Evolutionary conservation across 2,888 invertebrate genomes (phyloP).

Genomic region (Salpingus planirostris): DNA sequence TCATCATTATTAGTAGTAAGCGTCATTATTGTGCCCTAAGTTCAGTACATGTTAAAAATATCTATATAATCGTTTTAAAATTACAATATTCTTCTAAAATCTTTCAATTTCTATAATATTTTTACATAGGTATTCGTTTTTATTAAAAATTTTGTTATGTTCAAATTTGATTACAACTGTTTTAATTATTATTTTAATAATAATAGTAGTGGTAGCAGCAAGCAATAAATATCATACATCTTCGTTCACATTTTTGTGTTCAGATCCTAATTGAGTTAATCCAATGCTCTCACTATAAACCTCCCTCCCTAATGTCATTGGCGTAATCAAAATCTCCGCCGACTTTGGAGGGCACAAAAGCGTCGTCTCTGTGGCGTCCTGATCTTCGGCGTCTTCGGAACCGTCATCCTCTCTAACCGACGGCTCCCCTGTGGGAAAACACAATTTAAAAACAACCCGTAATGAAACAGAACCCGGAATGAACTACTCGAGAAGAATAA

Average conservation of each 20-base stretch:
- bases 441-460: conserved; percentile 1
- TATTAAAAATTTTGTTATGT: conserved; percentile 10
- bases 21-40: conserved; percentile 37
- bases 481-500: no score
- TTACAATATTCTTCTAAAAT: no score
- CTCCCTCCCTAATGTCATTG: conserved; percentile 26
- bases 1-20: conserved; percentile 24
- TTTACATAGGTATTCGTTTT: no score
- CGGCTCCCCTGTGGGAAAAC: conserved; percentile 6
- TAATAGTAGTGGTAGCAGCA: no score
- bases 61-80: no score
- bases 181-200: no score
- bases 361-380: conserved; percentile 45
- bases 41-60: conserved; percentile 24
- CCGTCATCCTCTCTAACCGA: background rate
- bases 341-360: conserved; percentile 45
- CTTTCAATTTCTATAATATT: no score
- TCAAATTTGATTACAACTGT: no score
- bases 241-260: conserved; percentile 13
- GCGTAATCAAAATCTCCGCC: conserved; percentile 40
- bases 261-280: conserved; percentile 16
- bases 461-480: no score
- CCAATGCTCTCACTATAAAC: conserved; percentile 16
- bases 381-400: conserved; percentile 24
- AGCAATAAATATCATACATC: conserved; percentile 13